These are phyloP conservation scores for Cirrhinus mrigala DNA, from an alignment of 2,797 vertebrate genomes.

Conservation along the genomic window DNA sequence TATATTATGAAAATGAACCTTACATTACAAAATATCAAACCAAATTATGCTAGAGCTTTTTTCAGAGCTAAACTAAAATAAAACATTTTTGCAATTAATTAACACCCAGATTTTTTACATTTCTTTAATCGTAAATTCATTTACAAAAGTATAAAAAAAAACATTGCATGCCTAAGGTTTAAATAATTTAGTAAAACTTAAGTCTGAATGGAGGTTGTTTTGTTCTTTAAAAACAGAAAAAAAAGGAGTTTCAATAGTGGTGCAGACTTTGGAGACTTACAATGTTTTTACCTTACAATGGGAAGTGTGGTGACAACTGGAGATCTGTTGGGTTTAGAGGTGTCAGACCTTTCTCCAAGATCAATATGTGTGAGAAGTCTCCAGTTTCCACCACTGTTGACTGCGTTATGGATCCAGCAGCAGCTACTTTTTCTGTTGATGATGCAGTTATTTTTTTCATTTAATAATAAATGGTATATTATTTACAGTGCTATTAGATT, in stretches of 20 bases:
- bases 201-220: too few species aligned
- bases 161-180: neutral
- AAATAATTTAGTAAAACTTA: too few species aligned
- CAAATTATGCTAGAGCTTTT: too few species aligned
- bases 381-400: fast-evolving
- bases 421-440: neutral
- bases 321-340: slow-evolving; percentile 32
- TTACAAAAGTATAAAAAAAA: neutral
- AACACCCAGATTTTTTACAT: too few species aligned
- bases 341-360: too few species aligned
- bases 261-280: neutral
- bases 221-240: neutral
- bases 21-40: too few species aligned
- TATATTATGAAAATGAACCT: too few species aligned
- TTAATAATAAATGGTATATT: neutral
- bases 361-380: slow-evolving; percentile 38
- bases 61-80: neutral
- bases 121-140: too few species aligned
- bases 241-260: neutral
- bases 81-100: neutral
- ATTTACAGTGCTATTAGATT: neutral
- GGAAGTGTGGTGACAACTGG: slow-evolving; percentile 65
- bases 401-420: neutral
- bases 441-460: neutral
- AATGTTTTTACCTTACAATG: slow-evolving; percentile 52